A percentile compares a stretch with the other conserved stretches of the same genome.
phyloP scores from a whole-genome alignment of 1,140 invertebrate species.

The Drosophila subpulchrella region DNA sequence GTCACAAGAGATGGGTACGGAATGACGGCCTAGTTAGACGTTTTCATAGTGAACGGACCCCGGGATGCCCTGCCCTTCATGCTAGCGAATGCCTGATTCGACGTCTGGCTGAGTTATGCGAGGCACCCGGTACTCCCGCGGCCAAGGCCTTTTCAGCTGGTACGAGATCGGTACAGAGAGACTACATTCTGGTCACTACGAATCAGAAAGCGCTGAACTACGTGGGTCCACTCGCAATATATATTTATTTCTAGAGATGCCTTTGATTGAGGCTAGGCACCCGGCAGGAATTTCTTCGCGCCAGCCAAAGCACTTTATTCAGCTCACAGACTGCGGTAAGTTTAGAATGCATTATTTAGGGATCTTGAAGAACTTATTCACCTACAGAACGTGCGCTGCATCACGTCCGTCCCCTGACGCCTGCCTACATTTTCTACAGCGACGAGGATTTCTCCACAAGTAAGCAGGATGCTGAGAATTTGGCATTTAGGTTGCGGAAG shows the following conservation, averaged over 20 bases:
- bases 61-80: constrained; percentile 84
- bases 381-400: constrained; percentile 84
- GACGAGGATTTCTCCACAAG: constrained; percentile 85
- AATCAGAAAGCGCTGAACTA: constrained; percentile 84
- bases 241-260: constrained; percentile 85
- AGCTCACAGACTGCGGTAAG: constrained; percentile 84
- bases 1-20: constrained; percentile 86
- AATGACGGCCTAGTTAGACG: constrained; percentile 85
- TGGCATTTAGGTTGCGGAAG: background rate
- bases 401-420: constrained; percentile 85
- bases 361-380: constrained; percentile 65
- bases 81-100: constrained; percentile 88
- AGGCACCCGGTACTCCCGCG: constrained; percentile 87
- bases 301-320: constrained; percentile 89
- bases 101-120: constrained; percentile 90
- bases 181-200: constrained; percentile 80
- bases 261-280: constrained; percentile 89
- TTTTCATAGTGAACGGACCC: constrained; percentile 86
- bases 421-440: constrained; percentile 88
- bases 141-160: constrained; percentile 86
- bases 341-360: constrained; percentile 84
- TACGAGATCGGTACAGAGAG: constrained; percentile 89
- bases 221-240: constrained; percentile 74
- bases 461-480: background rate
- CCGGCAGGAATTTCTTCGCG: constrained; percentile 91